Percentiles rank a stretch among this genome's conserved stretches.
Evolutionary conservation across 2,888 invertebrate species (phyloP).

Genomic region (Drosophila bunnanda): DNA sequence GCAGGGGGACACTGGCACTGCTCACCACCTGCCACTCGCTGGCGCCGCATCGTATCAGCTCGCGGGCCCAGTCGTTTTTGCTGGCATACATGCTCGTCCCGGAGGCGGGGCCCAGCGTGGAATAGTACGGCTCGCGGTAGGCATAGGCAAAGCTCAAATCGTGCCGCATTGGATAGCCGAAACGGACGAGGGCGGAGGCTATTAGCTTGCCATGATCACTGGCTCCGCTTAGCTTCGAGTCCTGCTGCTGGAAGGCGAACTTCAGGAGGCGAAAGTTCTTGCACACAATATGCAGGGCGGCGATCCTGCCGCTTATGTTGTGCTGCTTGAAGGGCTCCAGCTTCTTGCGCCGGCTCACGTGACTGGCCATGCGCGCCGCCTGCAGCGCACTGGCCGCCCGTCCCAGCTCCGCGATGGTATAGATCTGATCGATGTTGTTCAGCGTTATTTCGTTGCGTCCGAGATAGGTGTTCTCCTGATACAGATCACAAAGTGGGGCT

Average conservation of each 20-base stretch:
- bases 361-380: constrained; percentile 70
- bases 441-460: constrained; percentile 84
- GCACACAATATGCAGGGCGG: constrained; percentile 84
- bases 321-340: constrained; percentile 82
- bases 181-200: constrained; percentile 92
- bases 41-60: constrained; percentile 84
- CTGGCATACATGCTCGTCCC: constrained; percentile 83
- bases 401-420: constrained; percentile 81
- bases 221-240: constrained; percentile 83
- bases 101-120: constrained; percentile 64
- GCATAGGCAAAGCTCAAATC: constrained; percentile 95
- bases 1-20: constrained; percentile 66
- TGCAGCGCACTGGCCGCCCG: constrained; percentile 76
- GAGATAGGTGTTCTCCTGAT: constrained; percentile 83
- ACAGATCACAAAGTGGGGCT: constrained; percentile 60
- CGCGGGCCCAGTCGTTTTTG: constrained; percentile 84
- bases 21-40: constrained; percentile 84
- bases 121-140: constrained; percentile 82
- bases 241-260: constrained; percentile 92
- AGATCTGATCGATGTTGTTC: constrained; percentile 84
- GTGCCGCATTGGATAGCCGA: constrained; percentile 94
- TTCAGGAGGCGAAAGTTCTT: constrained; percentile 94
- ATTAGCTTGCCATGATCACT: constrained; percentile 92
- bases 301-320: constrained; percentile 83
- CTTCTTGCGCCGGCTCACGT: constrained; percentile 77